Evolutionary conservation across 1,140 invertebrate genomes (phyloP).

Genomic region (Bacillus rossius): DNA sequence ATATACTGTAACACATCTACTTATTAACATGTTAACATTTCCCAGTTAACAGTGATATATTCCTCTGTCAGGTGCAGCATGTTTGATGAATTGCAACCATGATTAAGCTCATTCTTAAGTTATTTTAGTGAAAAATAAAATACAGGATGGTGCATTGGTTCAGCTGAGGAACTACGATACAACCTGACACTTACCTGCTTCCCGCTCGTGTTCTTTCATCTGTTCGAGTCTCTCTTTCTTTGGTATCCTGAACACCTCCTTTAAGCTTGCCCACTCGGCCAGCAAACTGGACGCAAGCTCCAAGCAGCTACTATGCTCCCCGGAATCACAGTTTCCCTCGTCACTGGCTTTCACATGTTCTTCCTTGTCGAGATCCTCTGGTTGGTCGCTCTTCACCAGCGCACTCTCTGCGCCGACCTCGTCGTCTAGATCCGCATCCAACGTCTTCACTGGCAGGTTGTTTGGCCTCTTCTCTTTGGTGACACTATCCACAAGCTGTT

Average conservation of each 20-base stretch:
- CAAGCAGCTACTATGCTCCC: neutral
- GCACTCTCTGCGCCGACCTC: neutral
- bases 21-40: too few relatives aligned
- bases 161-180: too few relatives aligned
- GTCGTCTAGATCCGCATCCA: neutral
- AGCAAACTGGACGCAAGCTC: conserved; percentile 61
- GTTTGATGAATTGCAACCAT: too few relatives aligned
- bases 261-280: conserved; percentile 70
- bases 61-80: too few relatives aligned
- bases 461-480: neutral
- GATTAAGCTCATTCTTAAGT: too few relatives aligned
- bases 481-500: conserved; percentile 6
- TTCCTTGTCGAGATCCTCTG: neutral
- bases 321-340: conserved; percentile 15
- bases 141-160: too few relatives aligned
- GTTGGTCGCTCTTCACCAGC: neutral
- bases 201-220: conserved; percentile 89
- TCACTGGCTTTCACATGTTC: conserved; percentile 26
- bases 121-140: too few relatives aligned
- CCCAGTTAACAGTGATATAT: too few relatives aligned
- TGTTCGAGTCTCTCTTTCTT: conserved; percentile 90
- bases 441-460: neutral
- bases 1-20: too few relatives aligned
- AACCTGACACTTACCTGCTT: conserved; percentile 60
- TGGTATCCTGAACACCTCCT: conserved; percentile 91